A percentile compares a stretch with the other conserved stretches of the same genome.
phyloP scores from a whole-genome alignment of 2,888 invertebrate genomes.

The Elysia crispata region DNA sequence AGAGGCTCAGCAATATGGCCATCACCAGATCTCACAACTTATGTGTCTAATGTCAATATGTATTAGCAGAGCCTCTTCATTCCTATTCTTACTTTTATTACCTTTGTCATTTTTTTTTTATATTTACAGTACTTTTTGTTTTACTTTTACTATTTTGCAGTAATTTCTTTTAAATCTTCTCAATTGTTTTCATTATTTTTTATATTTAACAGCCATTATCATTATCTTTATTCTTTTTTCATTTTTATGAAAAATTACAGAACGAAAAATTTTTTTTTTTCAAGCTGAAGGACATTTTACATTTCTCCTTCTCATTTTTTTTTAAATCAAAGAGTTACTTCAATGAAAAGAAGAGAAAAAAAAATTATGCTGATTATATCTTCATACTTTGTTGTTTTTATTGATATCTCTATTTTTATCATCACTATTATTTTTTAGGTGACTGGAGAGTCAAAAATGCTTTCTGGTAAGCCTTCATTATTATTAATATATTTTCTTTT shows the following conservation, averaged over 20 bases:
- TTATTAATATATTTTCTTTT: neutral
- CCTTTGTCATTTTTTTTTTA: constrained; percentile 1
- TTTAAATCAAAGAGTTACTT: too few species aligned
- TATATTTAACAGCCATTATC: constrained; percentile 2
- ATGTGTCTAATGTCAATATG: too few species aligned
- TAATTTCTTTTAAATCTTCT: neutral
- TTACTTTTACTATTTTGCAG: neutral
- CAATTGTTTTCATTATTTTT: neutral
- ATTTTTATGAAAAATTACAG: neutral
- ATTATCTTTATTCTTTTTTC: constrained; percentile 1
- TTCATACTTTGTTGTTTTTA: constrained; percentile 12
- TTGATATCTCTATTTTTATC: neutral
- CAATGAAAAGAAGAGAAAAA: neutral
- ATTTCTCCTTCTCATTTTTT: too few species aligned
- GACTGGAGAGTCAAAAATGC: constrained; percentile 61
- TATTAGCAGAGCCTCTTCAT: too few species aligned
- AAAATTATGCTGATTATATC: neutral
- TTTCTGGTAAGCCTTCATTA: constrained; percentile 56
- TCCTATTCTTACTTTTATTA: neutral
- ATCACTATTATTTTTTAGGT: constrained; percentile 54
- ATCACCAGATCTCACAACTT: too few species aligned
- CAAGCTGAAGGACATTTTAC: neutral
- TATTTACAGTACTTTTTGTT: neutral
- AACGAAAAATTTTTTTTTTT: too few species aligned
- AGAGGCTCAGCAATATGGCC: too few species aligned